These are phyloP conservation scores for Ceryle rudis DNA, from an alignment of 2,797 vertebrate genomes.

Conservation along the genomic window DNA sequence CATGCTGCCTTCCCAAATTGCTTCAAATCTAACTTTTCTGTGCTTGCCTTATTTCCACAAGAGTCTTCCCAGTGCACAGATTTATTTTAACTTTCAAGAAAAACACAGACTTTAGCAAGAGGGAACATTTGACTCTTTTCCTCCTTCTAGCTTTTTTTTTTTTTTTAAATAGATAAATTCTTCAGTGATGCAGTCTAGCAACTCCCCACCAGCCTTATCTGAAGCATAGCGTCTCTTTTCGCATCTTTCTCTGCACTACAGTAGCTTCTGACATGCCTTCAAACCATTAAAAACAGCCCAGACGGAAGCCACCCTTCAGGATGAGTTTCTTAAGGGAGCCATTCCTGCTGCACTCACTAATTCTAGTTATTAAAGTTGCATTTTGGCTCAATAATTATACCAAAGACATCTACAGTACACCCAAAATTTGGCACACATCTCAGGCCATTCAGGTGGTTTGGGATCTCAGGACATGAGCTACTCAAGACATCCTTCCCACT, in stretches of 20 bases:
- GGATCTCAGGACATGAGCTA: not conserved
- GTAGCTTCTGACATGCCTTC: not conserved
- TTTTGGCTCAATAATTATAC: not conserved
- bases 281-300: not conserved
- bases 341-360: not conserved
- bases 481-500: not conserved
- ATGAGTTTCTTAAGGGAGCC: not conserved
- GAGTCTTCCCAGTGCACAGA: accelerated
- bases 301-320: not conserved
- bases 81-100: not conserved
- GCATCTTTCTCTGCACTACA: not conserved
- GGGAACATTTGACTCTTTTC: not conserved
- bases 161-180: not conserved
- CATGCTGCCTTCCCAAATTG: not conserved
- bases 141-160: not conserved
- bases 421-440: accelerated
- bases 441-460: not conserved
- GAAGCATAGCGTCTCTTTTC: not conserved
- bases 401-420: not conserved
- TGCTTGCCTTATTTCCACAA: accelerated
- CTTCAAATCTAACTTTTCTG: not conserved
- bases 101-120: not conserved
- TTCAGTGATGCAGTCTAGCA: not conserved
- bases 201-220: not conserved
- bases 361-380: not conserved